Percentiles rank a stretch among this genome's conserved stretches.
These are phyloP conservation scores for Gonocerus acuteangulatus DNA, from an alignment of 2,888 invertebrate species.

Conservation along the genomic window DNA sequence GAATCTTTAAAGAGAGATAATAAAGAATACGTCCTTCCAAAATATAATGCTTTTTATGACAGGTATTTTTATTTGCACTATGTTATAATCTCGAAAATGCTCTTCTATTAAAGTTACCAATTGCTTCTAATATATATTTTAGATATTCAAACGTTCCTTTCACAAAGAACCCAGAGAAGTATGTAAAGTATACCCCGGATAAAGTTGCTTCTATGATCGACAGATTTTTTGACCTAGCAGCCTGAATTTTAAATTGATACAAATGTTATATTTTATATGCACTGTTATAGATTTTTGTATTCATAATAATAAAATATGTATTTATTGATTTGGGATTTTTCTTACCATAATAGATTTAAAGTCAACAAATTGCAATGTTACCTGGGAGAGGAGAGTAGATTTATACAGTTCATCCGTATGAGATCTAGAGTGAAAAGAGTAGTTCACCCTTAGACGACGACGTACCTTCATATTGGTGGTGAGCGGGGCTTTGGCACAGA, in stretches of 20 bases:
- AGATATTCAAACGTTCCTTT: constrained; percentile 69
- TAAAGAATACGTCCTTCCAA: constrained; percentile 77
- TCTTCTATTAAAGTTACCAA: too few relatives aligned
- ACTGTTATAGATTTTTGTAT: not conserved
- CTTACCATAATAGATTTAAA: not conserved
- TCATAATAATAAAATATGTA: not conserved
- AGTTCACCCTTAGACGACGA: too few relatives aligned
- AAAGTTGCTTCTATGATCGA: constrained; percentile 77
- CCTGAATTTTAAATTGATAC: constrained; percentile 43
- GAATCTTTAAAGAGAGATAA: constrained; percentile 83
- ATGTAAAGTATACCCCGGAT: constrained; percentile 80
- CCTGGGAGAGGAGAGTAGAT: too few relatives aligned
- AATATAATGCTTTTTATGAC: constrained; percentile 73
- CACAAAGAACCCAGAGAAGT: constrained; percentile 88
- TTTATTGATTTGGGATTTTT: not conserved
- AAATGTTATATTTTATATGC: not conserved
- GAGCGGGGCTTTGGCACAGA: too few relatives aligned
- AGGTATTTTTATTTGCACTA: constrained; percentile 46
- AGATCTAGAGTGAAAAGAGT: too few relatives aligned
- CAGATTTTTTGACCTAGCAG: constrained; percentile 85
- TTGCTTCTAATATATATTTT: constrained; percentile 36
- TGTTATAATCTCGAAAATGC: not conserved
- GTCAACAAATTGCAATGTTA: not conserved
- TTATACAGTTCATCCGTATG: too few relatives aligned
- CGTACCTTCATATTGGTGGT: too few relatives aligned